Conservation (phyloP, 2,888 invertebrate species). For the Coelogynopora nodosa region DNA sequence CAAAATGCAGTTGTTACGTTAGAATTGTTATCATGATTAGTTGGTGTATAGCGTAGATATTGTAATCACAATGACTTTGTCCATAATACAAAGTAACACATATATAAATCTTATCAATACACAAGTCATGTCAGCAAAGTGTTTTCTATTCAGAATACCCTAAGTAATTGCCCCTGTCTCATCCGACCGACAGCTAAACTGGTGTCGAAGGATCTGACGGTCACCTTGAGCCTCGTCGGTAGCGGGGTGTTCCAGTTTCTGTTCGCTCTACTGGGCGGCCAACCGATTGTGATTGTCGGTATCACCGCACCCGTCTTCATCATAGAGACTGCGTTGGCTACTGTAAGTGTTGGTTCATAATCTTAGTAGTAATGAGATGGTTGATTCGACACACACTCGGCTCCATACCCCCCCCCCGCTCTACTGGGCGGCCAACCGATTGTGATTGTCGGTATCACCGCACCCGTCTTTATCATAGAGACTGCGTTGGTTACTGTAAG, state of each 20-base stretch:
- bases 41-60: no score
- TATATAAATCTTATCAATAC: no score
- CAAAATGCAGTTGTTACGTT: no score
- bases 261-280: neutral
- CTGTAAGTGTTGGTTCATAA: no score
- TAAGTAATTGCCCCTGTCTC: no score
- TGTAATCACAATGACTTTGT: no score
- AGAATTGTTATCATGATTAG: no score
- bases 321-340: neutral
- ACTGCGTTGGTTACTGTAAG: neutral
- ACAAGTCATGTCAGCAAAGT: no score
- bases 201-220: neutral
- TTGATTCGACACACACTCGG: no score
- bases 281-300: neutral
- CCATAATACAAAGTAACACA: no score
- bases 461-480: neutral
- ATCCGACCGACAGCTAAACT: neutral
- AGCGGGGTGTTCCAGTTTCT: neutral
- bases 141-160: no score
- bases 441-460: neutral
- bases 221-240: neutral
- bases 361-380: no score
- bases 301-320: neutral
- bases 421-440: neutral
- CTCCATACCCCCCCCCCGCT: neutral